Base-by-base conservation (phyloP, 2,888 invertebrate species). In the Allophyes oxyacanthae region DNA sequence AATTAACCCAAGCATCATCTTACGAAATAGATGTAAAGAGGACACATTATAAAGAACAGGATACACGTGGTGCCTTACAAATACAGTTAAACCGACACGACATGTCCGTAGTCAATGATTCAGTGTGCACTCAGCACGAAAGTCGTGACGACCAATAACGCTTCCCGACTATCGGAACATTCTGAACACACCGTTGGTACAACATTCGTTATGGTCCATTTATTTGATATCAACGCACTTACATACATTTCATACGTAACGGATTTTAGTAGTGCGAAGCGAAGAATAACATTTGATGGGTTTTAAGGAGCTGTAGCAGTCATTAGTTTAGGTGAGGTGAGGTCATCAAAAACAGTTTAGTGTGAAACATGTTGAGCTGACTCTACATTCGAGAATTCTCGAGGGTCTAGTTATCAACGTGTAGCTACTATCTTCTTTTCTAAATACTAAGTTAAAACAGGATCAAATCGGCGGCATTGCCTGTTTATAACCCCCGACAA, bases 111-210 rank as follows among this genome's bases (percentile, higher is more conserved):
- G 57, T 71, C 69, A 64, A 65, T 75, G 75, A 83, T 81, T 77
- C 81, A 78, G 64, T 75, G 46, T 63, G 52, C 74, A 79, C 81
- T 77, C 77, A 70, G 81, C 87, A 88, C 84, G 87, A 85, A 82
- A 82, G 59, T 89, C 90, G 90, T 90, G 90, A 89, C 86, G 59
- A 58, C 63, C 79, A 84, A 87, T 87, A 87, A 82, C 83, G 83
- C 78, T 82, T 77, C 70, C 75, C 77, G 83, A 77, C 72, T 72
- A 78, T 67, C 70, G 75, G 75, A 64, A 67, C 54, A 60, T 49
- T 46, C 28, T 11, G 34, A 48, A 68, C 64, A 48, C 43, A 51
- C 53, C 55, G 46, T 68, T 64, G 61, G 62, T 64, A 60, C 60
- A 51, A 40, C 57, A 72, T 72, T 69, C 59, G 81, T 69, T 67